Conservation (phyloP, 2,113 vertebrate species). For the Piprites chloris region DNA sequence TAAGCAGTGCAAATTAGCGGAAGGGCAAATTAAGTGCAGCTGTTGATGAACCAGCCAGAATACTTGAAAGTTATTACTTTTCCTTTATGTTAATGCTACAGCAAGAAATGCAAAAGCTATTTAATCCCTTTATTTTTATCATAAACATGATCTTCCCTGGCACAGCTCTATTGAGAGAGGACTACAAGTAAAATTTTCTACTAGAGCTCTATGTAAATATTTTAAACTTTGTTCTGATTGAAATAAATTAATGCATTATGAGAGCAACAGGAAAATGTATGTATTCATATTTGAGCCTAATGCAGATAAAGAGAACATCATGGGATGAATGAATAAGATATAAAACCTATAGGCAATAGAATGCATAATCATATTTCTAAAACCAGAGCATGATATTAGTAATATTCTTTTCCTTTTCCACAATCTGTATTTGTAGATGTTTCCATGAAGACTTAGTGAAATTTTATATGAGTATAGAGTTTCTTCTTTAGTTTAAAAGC, state of each 20-base stretch:
- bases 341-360: background rate
- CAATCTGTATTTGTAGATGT: background rate
- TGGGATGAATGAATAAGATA: background rate
- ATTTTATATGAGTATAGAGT: background rate
- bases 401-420: background rate
- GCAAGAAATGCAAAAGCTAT: background rate
- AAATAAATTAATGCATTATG: background rate
- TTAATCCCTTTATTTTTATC: background rate
- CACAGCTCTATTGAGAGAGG: background rate
- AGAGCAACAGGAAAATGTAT: background rate
- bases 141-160: rapidly evolving
- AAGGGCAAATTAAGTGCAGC: constrained; percentile 24
- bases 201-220: background rate
- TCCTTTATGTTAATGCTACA: background rate
- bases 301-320: background rate
- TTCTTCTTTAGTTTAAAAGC: background rate
- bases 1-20: constrained; percentile 29
- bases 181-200: background rate
- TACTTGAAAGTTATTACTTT: background rate
- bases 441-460: background rate
- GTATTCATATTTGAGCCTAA: background rate
- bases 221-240: background rate
- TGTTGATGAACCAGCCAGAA: constrained; percentile 1
- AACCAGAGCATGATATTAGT: background rate
- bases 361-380: background rate